phyloP scores from a whole-genome alignment of 2,797 vertebrate genomes.

The Sebastes nivosus region DNA sequence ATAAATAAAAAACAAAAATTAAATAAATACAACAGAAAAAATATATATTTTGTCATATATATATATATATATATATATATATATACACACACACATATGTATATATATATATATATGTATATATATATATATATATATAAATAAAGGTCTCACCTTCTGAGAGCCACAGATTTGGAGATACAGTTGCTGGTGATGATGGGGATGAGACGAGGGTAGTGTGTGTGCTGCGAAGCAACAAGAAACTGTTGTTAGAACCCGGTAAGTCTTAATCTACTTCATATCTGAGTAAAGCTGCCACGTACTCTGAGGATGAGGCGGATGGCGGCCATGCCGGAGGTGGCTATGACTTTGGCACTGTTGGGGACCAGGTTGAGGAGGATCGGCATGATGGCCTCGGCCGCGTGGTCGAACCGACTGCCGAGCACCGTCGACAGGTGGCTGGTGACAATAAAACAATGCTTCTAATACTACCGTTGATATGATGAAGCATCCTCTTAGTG shows the following conservation, averaged over 20 bases:
- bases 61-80: background rate
- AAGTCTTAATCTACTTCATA: background rate
- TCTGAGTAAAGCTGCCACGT: constrained; percentile 48
- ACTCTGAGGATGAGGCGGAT: constrained; percentile 93
- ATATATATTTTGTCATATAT: background rate
- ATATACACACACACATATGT: no score
- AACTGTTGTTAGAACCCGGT: accelerated
- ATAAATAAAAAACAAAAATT: background rate
- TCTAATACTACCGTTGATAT: no score
- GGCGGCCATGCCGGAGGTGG: constrained; percentile 90
- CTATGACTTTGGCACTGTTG: constrained; percentile 97
- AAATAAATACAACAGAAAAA: background rate
- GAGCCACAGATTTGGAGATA: constrained; percentile 91
- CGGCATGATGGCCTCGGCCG: constrained; percentile 93
- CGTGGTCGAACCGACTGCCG: constrained; percentile 93
- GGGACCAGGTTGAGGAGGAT: constrained; percentile 92
- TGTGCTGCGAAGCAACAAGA: constrained; percentile 81
- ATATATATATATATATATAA: background rate
- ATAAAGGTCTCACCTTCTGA: constrained; percentile 86
- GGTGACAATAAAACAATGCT: background rate
- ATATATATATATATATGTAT: background rate
- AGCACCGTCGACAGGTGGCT: constrained; percentile 93
- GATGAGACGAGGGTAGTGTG: constrained; percentile 92
- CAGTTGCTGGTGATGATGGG: constrained; percentile 96
- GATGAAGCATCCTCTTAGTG: background rate